A percentile compares a stretch with the other conserved stretches of the same genome.
phyloP scores from a whole-genome alignment of 2,797 vertebrate genomes.

The Anableps anableps region DNA sequence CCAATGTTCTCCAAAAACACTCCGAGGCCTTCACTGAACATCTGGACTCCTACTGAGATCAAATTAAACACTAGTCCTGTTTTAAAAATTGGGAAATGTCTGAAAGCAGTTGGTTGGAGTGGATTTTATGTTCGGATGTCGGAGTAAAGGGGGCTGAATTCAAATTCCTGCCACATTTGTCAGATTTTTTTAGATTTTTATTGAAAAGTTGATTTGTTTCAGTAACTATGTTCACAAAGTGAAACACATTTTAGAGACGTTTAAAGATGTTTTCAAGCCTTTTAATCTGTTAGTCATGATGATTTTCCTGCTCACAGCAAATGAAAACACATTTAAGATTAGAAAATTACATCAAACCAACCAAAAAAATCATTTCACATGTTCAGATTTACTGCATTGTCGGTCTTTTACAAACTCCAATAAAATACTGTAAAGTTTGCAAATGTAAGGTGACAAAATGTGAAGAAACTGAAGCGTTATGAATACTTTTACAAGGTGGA shows the following conservation, averaged over 20 bases:
- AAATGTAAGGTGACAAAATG: not conserved
- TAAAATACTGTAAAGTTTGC: not conserved
- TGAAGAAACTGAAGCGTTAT: not conserved
- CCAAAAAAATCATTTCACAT: not conserved
- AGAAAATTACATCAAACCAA: not conserved
- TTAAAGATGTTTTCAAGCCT: not conserved
- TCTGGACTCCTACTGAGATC: no score
- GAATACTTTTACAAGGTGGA: conserved; percentile 1
- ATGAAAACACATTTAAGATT: not conserved
- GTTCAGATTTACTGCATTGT: not conserved
- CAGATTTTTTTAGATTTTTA: not conserved
- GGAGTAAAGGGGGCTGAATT: no score
- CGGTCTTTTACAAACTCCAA: not conserved
- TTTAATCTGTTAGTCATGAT: not conserved
- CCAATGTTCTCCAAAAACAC: no score
- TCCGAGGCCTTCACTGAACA: no score
- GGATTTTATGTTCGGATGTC: no score
- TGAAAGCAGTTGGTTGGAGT: no score
- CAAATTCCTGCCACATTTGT: no score
- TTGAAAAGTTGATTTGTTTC: not conserved
- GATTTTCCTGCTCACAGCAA: not conserved
- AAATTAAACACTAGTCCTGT: no score
- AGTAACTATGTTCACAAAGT: not conserved
- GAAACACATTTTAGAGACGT: not conserved
- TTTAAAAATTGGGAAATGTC: no score